Conservation (phyloP, 2,888 invertebrate genomes). For the Nasonovia ribisnigri region DNA sequence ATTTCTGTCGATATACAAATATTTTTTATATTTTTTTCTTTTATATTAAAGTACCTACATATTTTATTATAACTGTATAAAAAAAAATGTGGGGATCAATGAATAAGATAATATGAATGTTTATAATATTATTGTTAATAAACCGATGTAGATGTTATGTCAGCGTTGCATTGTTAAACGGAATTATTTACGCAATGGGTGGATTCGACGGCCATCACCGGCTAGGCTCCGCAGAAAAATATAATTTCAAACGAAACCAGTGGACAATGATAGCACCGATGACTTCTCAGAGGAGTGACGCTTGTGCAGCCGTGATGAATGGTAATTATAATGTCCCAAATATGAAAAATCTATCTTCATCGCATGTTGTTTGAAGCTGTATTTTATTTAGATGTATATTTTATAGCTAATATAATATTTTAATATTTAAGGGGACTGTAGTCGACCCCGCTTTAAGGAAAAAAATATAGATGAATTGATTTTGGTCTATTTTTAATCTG, state of each 20-base stretch:
- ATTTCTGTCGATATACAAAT: background rate
- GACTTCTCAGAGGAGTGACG: slow-evolving; percentile 91
- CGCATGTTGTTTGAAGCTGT: background rate
- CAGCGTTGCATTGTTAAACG: slow-evolving; percentile 83
- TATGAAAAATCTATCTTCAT: background rate
- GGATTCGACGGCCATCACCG: slow-evolving; percentile 89
- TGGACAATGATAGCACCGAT: slow-evolving; percentile 90
- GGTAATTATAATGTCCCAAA: slow-evolving; percentile 72
- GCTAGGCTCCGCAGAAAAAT: slow-evolving; percentile 88
- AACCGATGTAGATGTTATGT: slow-evolving; percentile 82
- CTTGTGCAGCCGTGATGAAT: slow-evolving; percentile 87
- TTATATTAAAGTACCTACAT: background rate
- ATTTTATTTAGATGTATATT: background rate
- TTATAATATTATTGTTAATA: background rate
- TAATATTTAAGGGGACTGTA: no score
- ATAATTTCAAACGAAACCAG: slow-evolving; percentile 86
- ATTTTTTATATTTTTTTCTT: background rate
- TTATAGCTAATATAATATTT: no score
- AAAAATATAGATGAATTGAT: no score
- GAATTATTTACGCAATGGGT: slow-evolving; percentile 88
- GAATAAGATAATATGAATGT: background rate
- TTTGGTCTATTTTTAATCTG: no score
- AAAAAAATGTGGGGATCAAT: background rate
- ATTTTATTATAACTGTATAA: background rate
- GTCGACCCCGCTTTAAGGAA: no score